Evolutionary conservation across 1,140 invertebrate genomes (phyloP), one percentile per base, ranked within the genome.

Genomic region (Trypoxylus dichotomus): DNA sequence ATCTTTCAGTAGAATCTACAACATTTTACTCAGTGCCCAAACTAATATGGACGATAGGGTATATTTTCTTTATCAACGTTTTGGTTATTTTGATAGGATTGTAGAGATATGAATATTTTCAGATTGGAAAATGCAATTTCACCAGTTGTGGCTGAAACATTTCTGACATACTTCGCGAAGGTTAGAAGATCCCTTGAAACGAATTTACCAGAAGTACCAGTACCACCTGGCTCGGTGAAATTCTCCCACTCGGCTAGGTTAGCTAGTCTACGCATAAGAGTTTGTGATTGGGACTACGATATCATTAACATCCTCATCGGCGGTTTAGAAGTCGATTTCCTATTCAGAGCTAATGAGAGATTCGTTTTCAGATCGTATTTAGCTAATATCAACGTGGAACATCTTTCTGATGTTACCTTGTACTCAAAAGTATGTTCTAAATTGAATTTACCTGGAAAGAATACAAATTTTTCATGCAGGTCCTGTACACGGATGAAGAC

Each of bases 311-410:
- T 94, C 13, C 90, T 91, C 73, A 84, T 92, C 43, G 81, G 85
- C 76, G 91, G 92, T 1, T 82, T 94, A n/a, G 93, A 95, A 85
- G 91, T 91, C 80, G 90, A 93, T 87, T 92, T 92, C 83, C 89
- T 94, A 75, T 93, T 94, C 83, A 91, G 94, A 85, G 93, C 93
- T n/a, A 93, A 94, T 83, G 93, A 94, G 80, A 88, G 93, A 80
- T 93, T 94, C 87, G 91, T 94, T 29, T 89, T 95, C 77, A 88
- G 92, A 78, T 88, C 90, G 47, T 92, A 91, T 83, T 86, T 95
- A 0, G 90, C 90, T 68, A 90, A 90, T 19, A 83, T 95, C 15
- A 88, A 89, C 19, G 86, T 95, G 13, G 92, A 95, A 81, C 94
- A 95, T 85, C 83, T 94, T 2, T 91, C 91, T 37, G 91, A 93